Evolutionary conservation across 2,888 invertebrate genomes (phyloP).

Genomic region (Drosophila villosipedis): DNA sequence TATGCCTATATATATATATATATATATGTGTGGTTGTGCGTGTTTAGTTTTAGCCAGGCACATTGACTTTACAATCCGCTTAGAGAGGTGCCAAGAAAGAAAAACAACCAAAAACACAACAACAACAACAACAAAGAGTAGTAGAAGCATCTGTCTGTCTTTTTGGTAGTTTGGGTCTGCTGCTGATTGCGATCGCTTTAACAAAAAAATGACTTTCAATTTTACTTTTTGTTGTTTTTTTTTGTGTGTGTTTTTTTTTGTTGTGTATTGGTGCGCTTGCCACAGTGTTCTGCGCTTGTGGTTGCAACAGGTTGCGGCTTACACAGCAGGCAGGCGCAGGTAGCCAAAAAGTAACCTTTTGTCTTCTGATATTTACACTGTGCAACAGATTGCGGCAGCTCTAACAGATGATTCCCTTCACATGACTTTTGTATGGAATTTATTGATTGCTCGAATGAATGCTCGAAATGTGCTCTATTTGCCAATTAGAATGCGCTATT

Average conservation of each 20-base stretch:
- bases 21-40: neutral
- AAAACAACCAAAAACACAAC: neutral
- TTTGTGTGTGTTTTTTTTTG: neutral
- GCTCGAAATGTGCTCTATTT: neutral
- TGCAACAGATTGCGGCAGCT: constrained; percentile 4
- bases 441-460: neutral
- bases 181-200: constrained; percentile 51
- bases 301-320: constrained; percentile 55
- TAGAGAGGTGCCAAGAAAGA: constrained; percentile 29
- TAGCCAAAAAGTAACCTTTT: constrained; percentile 24
- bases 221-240: constrained; percentile 29
- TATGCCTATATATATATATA: neutral
- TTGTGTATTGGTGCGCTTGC: constrained; percentile 13
- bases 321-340: constrained; percentile 15
- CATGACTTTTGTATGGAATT: neutral
- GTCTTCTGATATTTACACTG: constrained; percentile 22
- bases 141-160: constrained; percentile 25
- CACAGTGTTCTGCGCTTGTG: constrained; percentile 28
- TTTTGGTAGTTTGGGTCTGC: constrained; percentile 19
- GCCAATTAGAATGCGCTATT: neutral
- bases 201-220: constrained; percentile 66
- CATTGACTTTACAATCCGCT: constrained; percentile 64
- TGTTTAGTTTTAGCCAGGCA: constrained; percentile 19
- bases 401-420: neutral
- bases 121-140: neutral